These are phyloP conservation scores for Polietes domitor DNA, from an alignment of 2,888 invertebrate genomes.

Conservation along the genomic window DNA sequence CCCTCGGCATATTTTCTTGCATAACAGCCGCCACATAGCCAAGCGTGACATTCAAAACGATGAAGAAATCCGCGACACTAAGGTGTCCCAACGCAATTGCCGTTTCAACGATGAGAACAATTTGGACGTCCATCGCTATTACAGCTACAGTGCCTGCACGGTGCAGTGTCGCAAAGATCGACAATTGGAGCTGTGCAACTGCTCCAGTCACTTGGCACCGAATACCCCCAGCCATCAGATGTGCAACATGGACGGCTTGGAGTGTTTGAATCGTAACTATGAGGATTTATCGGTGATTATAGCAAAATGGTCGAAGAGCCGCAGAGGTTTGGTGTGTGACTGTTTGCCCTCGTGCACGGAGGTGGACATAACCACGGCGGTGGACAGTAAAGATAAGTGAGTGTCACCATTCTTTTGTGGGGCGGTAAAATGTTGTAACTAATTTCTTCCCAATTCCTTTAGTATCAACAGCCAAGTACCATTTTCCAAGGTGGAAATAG, in stretches of 20 bases:
- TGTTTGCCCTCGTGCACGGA: conserved; percentile 88
- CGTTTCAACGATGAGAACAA: conserved; percentile 86
- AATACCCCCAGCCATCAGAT: conserved; percentile 81
- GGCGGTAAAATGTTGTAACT: too few relatives aligned
- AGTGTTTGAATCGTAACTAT: conserved; percentile 84
- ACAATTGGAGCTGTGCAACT: conserved; percentile 84
- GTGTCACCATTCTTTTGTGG: too few relatives aligned
- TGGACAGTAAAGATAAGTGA: conserved; percentile 79
- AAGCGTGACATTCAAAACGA: conserved; percentile 87
- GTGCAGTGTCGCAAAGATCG: conserved; percentile 86
- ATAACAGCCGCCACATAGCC: conserved; percentile 82
- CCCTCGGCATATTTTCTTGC: background rate
- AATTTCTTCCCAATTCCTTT: too few relatives aligned
- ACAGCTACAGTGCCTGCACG: conserved; percentile 88
- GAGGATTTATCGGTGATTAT: conserved; percentile 85
- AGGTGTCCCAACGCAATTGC: conserved; percentile 86
- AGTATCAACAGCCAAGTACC: conserved; percentile 75
- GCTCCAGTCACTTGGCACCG: conserved; percentile 87
- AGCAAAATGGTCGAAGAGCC: conserved; percentile 84
- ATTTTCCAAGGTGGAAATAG: conserved; percentile 83
- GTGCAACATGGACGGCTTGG: conserved; percentile 85
- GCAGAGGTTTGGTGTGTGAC: conserved; percentile 85
- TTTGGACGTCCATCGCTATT: conserved; percentile 84
- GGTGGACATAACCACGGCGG: conserved; percentile 85
- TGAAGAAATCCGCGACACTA: conserved; percentile 84